A percentile compares a stretch with the other conserved stretches of the same genome.
Evolutionary conservation across 2,797 vertebrate species (phyloP).

Genomic region (Typhlichthys eigenmanni): DNA sequence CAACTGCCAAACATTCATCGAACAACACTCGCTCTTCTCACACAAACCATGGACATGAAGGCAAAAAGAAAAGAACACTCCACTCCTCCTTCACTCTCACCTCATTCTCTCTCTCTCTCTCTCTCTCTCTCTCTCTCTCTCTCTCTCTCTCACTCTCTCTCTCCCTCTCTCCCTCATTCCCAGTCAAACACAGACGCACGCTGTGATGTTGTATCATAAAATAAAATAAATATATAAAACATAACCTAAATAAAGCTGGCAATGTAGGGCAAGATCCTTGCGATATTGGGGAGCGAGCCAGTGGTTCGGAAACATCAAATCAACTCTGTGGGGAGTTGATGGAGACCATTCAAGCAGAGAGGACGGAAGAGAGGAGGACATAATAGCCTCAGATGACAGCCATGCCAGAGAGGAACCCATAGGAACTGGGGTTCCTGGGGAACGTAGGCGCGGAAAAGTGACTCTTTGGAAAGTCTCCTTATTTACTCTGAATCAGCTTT

Average conservation of each 20-base stretch:
- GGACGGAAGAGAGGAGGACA: constrained; percentile 14
- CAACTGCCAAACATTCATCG: constrained; percentile 50
- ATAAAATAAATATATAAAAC: constrained; percentile 14
- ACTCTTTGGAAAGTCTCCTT: constrained; percentile 53
- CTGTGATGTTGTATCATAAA: constrained; percentile 40
- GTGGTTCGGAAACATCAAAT: constrained; percentile 57
- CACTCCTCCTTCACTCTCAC: constrained; percentile 25
- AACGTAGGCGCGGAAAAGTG: constrained; percentile 47
- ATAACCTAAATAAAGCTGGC: constrained; percentile 51
- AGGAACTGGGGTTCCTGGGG: constrained; percentile 45
- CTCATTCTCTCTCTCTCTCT: constrained; percentile 15
- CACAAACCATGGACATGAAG: no score
- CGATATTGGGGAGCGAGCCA: constrained; percentile 37
- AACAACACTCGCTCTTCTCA: constrained; percentile 17
- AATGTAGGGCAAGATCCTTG: constrained; percentile 44
- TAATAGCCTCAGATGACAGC: constrained; percentile 50
- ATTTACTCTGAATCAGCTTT: constrained; percentile 61
- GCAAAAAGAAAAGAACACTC: background rate
- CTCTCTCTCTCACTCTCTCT: constrained; percentile 15
- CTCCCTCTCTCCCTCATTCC: background rate
- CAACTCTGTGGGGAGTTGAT: constrained; percentile 38
- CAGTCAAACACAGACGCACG: constrained; percentile 20
- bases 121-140: constrained; percentile 22
- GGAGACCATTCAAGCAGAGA: constrained; percentile 22
- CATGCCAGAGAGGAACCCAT: constrained; percentile 49